A percentile compares a stretch with the other conserved stretches of the same genome.
These are phyloP conservation scores for Cremastinae sp. DNA, from an alignment of 2,888 invertebrate genomes.

Conservation along the genomic window DNA sequence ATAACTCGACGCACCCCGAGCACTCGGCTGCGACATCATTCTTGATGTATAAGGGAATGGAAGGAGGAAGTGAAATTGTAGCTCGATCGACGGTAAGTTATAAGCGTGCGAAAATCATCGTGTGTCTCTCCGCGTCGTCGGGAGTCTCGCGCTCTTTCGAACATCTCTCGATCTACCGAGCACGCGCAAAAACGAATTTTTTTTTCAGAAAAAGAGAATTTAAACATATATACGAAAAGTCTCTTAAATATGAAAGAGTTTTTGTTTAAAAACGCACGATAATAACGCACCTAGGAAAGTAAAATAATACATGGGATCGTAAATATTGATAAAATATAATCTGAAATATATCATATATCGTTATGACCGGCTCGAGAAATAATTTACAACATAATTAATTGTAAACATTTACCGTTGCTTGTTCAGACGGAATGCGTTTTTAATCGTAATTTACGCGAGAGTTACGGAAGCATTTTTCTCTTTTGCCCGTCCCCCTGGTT, in stretches of 20 bases:
- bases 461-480: constrained; percentile 35
- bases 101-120: constrained; percentile 72
- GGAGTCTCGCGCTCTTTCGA: constrained; percentile 16
- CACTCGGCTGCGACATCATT: neutral
- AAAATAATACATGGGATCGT: too few species aligned
- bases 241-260: too few species aligned
- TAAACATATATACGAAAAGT: too few species aligned
- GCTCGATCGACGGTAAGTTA: constrained; percentile 63
- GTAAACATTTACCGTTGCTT: constrained; percentile 31
- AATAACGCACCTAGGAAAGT: too few species aligned
- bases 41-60: neutral
- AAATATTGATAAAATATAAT: too few species aligned
- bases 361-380: neutral
- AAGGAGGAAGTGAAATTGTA: constrained; percentile 70
- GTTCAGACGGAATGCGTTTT: constrained; percentile 17
- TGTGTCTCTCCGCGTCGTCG: constrained; percentile 33
- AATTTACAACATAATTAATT: constrained; percentile 19
- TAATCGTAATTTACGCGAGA: constrained; percentile 26
- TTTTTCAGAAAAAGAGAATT: constrained; percentile 40
- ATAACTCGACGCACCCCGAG: too few species aligned
- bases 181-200: constrained; percentile 31
- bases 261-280: neutral
- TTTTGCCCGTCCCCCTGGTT: neutral
- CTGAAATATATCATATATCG: too few species aligned
- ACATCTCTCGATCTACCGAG: constrained; percentile 18